Evolutionary conservation across 2,113 vertebrate species (phyloP).

Genomic region (Ptychochromis oligacanthus): DNA sequence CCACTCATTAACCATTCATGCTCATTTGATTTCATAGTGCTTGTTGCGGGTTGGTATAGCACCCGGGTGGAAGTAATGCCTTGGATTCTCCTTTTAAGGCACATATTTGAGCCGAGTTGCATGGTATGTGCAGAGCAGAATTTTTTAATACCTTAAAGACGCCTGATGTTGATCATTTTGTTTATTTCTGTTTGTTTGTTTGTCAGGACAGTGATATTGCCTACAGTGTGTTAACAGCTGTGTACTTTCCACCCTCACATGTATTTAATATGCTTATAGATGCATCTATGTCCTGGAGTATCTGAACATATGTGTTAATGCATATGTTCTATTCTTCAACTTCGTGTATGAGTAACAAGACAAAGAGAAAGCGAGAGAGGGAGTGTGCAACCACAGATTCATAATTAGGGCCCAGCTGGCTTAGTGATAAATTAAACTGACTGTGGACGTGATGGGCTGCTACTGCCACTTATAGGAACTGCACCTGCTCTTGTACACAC

Average conservation of each 20-base stretch:
- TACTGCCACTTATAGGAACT: constrained; percentile 27
- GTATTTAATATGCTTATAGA: not conserved
- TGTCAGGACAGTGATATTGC: not conserved
- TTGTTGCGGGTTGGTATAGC: not conserved
- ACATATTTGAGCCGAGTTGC: not conserved
- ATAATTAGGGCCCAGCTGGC: constrained; percentile 48
- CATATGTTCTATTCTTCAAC: not conserved
- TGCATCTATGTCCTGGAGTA: not conserved
- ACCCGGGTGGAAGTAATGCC: accelerated
- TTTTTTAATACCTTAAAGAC: no score
- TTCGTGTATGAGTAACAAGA: not conserved
- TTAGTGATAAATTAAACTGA: constrained; percentile 39
- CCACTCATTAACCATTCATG: not conserved
- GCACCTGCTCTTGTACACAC: constrained; percentile 26
- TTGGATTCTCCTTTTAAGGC: not conserved
- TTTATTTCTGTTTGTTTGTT: not conserved
- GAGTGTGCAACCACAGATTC: not conserved
- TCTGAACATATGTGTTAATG: not conserved
- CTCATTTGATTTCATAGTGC: not conserved
- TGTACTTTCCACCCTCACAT: not conserved
- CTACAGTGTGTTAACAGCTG: not conserved
- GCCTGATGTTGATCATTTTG: not conserved
- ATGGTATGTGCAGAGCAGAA: not conserved
- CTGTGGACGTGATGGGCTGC: constrained; percentile 38
- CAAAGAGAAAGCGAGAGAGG: not conserved